Evolutionary conservation across 2,797 vertebrate species (phyloP).

Genomic region (Melanotaenia parkinsoni): DNA sequence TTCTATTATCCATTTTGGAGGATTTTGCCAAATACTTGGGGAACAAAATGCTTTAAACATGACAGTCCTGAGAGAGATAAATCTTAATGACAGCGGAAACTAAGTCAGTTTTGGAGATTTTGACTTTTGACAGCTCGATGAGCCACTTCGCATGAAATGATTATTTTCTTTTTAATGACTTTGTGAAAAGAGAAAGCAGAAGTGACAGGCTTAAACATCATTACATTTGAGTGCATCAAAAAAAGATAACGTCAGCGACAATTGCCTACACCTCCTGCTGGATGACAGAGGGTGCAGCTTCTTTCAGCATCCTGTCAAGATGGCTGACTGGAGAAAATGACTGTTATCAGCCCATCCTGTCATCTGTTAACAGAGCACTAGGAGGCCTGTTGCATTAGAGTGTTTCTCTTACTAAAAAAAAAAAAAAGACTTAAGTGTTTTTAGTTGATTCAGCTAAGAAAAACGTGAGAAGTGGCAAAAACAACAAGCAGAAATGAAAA

Average conservation of each 20-base stretch:
- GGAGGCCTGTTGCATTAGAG: slow-evolving; percentile 60
- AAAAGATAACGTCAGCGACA: slow-evolving; percentile 52
- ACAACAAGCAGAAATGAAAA: slow-evolving; percentile 10
- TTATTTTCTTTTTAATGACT: slow-evolving; percentile 36
- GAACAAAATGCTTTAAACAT: slow-evolving; percentile 14
- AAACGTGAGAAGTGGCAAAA: slow-evolving; percentile 31
- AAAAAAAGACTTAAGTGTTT: slow-evolving; percentile 46
- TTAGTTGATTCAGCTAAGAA: slow-evolving; percentile 23
- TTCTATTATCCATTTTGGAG: background rate
- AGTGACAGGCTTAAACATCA: slow-evolving; percentile 51
- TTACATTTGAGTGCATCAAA: slow-evolving; percentile 57
- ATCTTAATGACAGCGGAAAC: slow-evolving; percentile 22
- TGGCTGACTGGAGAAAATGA: slow-evolving; percentile 79
- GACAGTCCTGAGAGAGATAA: background rate
- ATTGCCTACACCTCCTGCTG: slow-evolving; percentile 66
- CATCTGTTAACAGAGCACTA: slow-evolving; percentile 68
- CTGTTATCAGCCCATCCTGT: slow-evolving; percentile 73
- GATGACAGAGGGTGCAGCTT: slow-evolving; percentile 62
- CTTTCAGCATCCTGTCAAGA: slow-evolving; percentile 77
- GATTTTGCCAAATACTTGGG: slow-evolving; percentile 5
- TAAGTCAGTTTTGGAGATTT: slow-evolving; percentile 13
- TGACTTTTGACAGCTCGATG: slow-evolving; percentile 33
- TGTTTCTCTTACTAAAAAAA: slow-evolving; percentile 52
- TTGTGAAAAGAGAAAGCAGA: slow-evolving; percentile 28
- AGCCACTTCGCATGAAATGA: slow-evolving; percentile 3